A percentile compares a stretch with the other conserved stretches of the same genome.
Evolutionary conservation across 2,797 vertebrate genomes (phyloP).

Genomic region (Cuniculus paca): DNA sequence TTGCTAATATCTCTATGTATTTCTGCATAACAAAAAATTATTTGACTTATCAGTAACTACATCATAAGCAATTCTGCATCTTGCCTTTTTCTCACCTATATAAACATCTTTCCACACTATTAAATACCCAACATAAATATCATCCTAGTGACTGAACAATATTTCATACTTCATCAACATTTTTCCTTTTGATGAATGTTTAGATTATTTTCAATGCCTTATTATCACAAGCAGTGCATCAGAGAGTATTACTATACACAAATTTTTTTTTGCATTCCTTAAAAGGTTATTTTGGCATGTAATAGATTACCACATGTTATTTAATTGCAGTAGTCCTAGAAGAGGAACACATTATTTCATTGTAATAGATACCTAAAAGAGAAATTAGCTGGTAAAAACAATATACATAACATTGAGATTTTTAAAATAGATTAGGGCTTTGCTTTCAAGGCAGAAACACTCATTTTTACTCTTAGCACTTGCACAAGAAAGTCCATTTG

Average conservation of each 20-base stretch:
- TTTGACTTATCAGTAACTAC: conserved; percentile 43
- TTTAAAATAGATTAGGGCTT: conserved; percentile 20
- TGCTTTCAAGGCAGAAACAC: neutral
- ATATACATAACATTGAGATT: neutral
- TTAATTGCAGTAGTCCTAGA: neutral
- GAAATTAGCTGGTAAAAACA: conserved; percentile 57
- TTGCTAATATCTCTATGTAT: neutral
- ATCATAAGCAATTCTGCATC: conserved; percentile 25
- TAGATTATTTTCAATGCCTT: conserved; percentile 52
- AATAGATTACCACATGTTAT: neutral
- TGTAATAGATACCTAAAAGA: neutral
- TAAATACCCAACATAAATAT: conserved; percentile 66
- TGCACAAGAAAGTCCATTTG: neutral
- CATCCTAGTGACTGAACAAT: conserved; percentile 27
- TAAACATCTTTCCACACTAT: conserved; percentile 37
- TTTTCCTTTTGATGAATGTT: neutral
- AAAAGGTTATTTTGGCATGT: neutral
- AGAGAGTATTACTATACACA: conserved; percentile 12
- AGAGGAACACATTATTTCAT: conserved; percentile 40
- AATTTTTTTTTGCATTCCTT: conserved; percentile 30
- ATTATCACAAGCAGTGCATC: conserved; percentile 45
- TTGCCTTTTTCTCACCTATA: conserved; percentile 31
- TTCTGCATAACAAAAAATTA: conserved; percentile 37
- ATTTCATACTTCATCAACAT: conserved; percentile 46
- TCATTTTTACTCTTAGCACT: neutral